Percentiles rank a stretch among this genome's conserved stretches.
phyloP scores from a whole-genome alignment of 2,797 vertebrate genomes.

The Eleutherodactylus coqui region DNA sequence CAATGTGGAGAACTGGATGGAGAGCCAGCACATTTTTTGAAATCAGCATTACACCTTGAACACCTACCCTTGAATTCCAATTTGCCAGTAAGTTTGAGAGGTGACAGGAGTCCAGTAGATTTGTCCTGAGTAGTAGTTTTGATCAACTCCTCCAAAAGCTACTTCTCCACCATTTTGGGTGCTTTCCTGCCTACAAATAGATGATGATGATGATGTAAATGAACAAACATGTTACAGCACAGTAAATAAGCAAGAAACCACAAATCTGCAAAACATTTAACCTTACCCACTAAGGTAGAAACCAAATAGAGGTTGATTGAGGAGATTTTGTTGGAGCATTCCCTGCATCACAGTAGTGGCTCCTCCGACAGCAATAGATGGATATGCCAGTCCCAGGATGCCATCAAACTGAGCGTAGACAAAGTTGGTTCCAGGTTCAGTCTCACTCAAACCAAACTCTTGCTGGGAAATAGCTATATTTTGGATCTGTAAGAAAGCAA shows the following conservation, averaged over 20 bases:
- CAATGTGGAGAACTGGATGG: not conserved
- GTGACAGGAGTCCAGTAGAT: slow-evolving; percentile 63
- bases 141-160: slow-evolving; percentile 59
- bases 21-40: not conserved
- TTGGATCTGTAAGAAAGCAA: slow-evolving; percentile 57
- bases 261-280: not conserved
- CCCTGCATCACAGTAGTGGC: slow-evolving; percentile 57
- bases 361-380: slow-evolving; percentile 51
- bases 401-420: slow-evolving; percentile 60
- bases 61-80: slow-evolving; percentile 60
- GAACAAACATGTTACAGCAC: not conserved
- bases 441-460: slow-evolving; percentile 65
- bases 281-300: slow-evolving; percentile 59
- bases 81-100: slow-evolving; percentile 64
- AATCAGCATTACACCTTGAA: not conserved
- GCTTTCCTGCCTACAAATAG: slow-evolving; percentile 41
- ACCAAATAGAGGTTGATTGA: slow-evolving; percentile 31
- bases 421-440: slow-evolving; percentile 61
- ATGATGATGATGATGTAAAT: not conserved
- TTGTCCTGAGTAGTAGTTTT: slow-evolving; percentile 61
- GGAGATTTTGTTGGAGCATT: slow-evolving; percentile 51
- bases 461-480: slow-evolving; percentile 55
- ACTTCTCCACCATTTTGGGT: slow-evolving; percentile 50
- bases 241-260: not conserved
- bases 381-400: slow-evolving; percentile 61